Conservation (phyloP, 2,797 vertebrate species). For the Gallirallus australis region DNA sequence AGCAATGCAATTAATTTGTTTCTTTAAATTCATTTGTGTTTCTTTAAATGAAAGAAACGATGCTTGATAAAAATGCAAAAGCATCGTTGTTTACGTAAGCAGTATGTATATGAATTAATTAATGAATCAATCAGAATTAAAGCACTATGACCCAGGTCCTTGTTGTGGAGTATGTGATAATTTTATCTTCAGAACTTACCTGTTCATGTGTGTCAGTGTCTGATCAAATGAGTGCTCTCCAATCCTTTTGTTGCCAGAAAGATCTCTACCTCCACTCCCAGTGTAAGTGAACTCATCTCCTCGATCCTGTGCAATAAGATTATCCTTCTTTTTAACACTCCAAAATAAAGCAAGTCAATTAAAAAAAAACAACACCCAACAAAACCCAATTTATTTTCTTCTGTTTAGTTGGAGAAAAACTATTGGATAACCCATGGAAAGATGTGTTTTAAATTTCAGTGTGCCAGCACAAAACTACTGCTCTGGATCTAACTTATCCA, state of each 20-base stretch:
- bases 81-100: not conserved
- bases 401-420: constrained; percentile 11
- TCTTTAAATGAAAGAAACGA: not conserved
- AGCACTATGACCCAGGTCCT: not conserved
- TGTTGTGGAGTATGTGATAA: not conserved
- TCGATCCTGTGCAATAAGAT: constrained; percentile 86
- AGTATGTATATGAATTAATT: not conserved
- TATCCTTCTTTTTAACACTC: constrained; percentile 45
- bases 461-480: not conserved
- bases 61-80: not conserved
- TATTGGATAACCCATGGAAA: not conserved
- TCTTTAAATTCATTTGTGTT: not conserved
- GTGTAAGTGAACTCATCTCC: constrained; percentile 99
- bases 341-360: not conserved
- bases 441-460: not conserved
- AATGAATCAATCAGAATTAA: not conserved
- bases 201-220: constrained; percentile 98
- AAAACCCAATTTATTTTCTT: not conserved
- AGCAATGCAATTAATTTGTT: not conserved
- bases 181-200: constrained; percentile 78
- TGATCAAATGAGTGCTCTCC: constrained; percentile 98
- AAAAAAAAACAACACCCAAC: not conserved
- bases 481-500: not conserved
- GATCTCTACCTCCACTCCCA: constrained; percentile 97
- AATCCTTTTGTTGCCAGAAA: constrained; percentile 98